Evolutionary conservation across 2,888 invertebrate species (phyloP).

Genomic region (Heliconius erato): DNA sequence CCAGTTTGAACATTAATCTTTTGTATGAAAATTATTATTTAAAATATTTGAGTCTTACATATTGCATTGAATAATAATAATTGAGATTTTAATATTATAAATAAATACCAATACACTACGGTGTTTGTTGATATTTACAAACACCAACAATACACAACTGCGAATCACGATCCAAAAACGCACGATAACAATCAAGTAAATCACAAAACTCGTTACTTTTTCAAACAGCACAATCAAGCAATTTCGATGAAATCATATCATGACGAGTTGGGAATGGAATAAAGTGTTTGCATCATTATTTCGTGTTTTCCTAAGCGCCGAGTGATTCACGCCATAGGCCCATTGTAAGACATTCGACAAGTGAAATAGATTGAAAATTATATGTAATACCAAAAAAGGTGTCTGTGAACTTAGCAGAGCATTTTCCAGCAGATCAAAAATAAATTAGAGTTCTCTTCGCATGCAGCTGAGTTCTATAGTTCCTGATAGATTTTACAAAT

Average conservation of each 20-base stretch:
- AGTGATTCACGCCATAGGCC: conserved; percentile 56
- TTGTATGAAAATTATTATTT: background rate
- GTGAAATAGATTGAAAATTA: conserved; percentile 61
- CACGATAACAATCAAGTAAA: conserved; percentile 28
- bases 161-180: conserved; percentile 16
- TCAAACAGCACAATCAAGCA: conserved; percentile 50
- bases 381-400: conserved; percentile 54
- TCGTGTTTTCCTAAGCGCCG: conserved; percentile 57
- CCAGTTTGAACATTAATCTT: background rate
- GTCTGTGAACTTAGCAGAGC: too few relatives aligned
- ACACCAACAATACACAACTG: conserved; percentile 23
- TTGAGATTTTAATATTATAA: too few relatives aligned
- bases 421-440: too few relatives aligned
- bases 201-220: conserved; percentile 52
- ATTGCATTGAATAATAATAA: background rate
- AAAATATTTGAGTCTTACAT: background rate
- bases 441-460: too few relatives aligned
- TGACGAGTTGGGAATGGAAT: conserved; percentile 54
- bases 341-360: conserved; percentile 58
- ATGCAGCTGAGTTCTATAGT: too few relatives aligned
- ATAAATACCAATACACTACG: background rate
- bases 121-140: conserved; percentile 12
- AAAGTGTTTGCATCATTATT: conserved; percentile 60
- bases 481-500: too few relatives aligned
- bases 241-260: conserved; percentile 44